These are phyloP conservation scores for Adrianichthys oophorus DNA, from an alignment of 2,797 vertebrate species.

Conservation along the genomic window DNA sequence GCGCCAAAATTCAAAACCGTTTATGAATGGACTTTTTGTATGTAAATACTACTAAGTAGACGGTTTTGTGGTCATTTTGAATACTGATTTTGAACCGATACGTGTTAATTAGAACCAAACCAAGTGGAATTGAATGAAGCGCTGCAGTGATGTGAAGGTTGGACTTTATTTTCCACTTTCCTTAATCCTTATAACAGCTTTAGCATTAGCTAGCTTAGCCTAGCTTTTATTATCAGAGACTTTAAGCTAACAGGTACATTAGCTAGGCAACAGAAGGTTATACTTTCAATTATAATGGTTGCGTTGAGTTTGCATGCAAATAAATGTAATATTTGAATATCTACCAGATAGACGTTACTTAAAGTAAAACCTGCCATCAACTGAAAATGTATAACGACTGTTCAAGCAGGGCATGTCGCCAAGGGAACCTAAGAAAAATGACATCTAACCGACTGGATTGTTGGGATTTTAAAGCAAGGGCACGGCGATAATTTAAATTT, in stretches of 20 bases:
- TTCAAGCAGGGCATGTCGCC: neutral
- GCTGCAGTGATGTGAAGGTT: slow-evolving; percentile 78
- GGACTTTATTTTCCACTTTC: slow-evolving; percentile 22
- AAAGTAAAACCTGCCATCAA: too few species aligned
- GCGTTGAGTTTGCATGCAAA: too few species aligned
- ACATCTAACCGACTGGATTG: neutral
- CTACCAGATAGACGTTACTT: too few species aligned
- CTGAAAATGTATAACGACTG: neutral
- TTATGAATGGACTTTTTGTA: slow-evolving; percentile 1
- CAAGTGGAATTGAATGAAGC: slow-evolving; percentile 29
- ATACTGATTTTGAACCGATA: neutral
- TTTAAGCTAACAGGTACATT: too few species aligned
- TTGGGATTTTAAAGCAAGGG: neutral
- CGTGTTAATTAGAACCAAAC: neutral
- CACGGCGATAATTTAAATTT: neutral
- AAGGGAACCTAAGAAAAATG: slow-evolving; percentile 4
- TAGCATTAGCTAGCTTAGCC: neutral
- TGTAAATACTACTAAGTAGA: slow-evolving; percentile 39
- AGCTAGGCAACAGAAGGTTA: too few species aligned
- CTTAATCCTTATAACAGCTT: slow-evolving; percentile 1
- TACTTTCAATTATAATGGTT: too few species aligned
- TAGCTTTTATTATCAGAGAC: neutral
- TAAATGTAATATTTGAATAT: too few species aligned
- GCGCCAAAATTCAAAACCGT: slow-evolving; percentile 96
- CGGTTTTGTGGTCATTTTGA: neutral